A percentile compares a stretch with the other conserved stretches of the same genome.
Evolutionary conservation across 2,888 invertebrate genomes (phyloP).

Genomic region (Chromoteleia sp.): DNA sequence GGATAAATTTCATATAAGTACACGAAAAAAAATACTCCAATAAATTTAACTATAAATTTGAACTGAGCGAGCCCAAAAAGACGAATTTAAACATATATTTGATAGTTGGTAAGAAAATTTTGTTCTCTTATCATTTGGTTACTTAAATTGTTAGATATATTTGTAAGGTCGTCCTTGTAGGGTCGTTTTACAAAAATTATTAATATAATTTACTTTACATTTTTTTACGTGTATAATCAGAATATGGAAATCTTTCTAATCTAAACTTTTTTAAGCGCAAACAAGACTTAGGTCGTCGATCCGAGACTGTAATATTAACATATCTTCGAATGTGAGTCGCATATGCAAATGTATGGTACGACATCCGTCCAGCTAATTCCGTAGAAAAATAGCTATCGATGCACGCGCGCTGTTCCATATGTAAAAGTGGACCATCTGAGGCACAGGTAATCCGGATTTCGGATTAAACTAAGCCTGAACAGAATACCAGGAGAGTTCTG

Average conservation of each 20-base stretch:
- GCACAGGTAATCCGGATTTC: constrained; percentile 83
- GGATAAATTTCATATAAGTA: no score
- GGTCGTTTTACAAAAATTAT: no score
- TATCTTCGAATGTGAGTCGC: constrained; percentile 20
- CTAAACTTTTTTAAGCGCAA: neutral
- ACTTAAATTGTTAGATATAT: no score
- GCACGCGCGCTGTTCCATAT: constrained; percentile 67
- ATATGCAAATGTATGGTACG: constrained; percentile 28
- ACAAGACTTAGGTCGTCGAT: neutral
- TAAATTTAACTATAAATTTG: no score
- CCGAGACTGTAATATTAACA: neutral
- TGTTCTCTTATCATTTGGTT: no score
- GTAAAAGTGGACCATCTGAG: constrained; percentile 79
- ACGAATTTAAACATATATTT: no score
- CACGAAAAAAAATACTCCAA: no score
- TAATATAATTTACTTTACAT: no score
- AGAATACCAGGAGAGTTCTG: constrained; percentile 74
- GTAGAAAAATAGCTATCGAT: constrained; percentile 72
- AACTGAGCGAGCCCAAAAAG: no score
- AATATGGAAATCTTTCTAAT: neutral
- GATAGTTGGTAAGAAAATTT: no score
- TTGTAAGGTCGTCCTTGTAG: no score
- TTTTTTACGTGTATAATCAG: no score
- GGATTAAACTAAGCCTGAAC: constrained; percentile 81
- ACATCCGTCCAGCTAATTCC: constrained; percentile 64